A percentile compares a stretch with the other conserved stretches of the same genome.
phyloP scores from a whole-genome alignment of 2,113 vertebrate genomes.

The Sitta europaea region DNA sequence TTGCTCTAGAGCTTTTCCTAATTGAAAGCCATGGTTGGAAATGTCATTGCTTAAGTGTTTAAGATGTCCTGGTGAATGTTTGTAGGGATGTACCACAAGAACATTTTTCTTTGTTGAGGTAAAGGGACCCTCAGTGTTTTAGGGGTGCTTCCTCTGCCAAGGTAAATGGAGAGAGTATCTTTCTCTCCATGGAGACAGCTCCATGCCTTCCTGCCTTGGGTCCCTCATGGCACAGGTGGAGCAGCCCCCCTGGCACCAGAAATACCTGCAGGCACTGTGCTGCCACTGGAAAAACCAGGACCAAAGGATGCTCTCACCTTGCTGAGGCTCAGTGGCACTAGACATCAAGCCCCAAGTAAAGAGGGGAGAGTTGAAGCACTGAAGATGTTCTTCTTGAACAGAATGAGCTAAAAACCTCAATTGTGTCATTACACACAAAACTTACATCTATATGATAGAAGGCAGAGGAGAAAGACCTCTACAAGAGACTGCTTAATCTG shows the following conservation, averaged over 20 bases:
- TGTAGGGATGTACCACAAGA: not conserved
- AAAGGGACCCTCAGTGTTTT: not conserved
- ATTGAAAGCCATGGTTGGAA: not conserved
- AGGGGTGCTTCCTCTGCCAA: not conserved
- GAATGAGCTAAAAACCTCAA: not conserved
- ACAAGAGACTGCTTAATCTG: not conserved
- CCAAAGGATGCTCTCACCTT: not conserved
- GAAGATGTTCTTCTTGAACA: not conserved
- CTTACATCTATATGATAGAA: not conserved
- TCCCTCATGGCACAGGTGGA: not conserved
- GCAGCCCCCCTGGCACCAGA: not conserved
- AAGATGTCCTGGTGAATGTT: not conserved
- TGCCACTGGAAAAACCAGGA: not conserved
- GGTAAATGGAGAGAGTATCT: not conserved
- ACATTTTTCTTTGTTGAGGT: not conserved
- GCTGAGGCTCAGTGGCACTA: not conserved
- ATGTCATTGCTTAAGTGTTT: not conserved
- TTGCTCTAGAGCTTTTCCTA: not conserved
- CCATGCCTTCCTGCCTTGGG: not conserved
- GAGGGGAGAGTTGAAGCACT: not conserved
- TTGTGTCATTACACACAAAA: not conserved
- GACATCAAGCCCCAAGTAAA: not conserved
- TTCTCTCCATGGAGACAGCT: not conserved
- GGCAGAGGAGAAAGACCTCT: not conserved
- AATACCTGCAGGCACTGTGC: not conserved